phyloP scores from a whole-genome alignment of 2,113 vertebrate genomes.

The Crotalus tigris region DNA sequence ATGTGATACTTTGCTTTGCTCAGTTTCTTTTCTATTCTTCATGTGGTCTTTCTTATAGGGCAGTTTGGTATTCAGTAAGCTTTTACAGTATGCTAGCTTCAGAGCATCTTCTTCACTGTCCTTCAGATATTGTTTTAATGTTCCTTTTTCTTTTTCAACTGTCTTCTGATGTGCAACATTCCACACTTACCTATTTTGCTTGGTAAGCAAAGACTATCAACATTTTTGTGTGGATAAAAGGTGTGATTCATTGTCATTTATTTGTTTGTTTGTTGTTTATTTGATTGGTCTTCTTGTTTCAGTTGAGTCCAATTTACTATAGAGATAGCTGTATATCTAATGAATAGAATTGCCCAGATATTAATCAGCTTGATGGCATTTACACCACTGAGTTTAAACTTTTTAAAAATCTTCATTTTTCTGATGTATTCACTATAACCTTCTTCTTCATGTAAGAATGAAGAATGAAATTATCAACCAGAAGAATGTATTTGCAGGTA shows the following conservation, averaged over 20 bases:
- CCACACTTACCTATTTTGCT: not conserved
- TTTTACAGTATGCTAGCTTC: not conserved
- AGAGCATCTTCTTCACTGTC: not conserved
- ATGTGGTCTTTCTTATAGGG: not conserved
- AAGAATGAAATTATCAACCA: not conserved
- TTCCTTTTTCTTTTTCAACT: not conserved
- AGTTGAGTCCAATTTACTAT: not conserved
- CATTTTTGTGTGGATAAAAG: not conserved
- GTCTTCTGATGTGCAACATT: not conserved
- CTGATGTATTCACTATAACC: not conserved
- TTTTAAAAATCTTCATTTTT: not conserved
- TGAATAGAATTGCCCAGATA: not conserved
- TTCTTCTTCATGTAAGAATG: not conserved
- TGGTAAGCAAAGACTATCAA: not conserved
- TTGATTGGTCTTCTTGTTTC: not conserved
- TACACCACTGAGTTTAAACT: not conserved
- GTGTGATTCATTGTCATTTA: not conserved
- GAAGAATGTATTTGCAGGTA: not conserved
- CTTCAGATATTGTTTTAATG: not conserved
- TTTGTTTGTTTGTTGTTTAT: not conserved
- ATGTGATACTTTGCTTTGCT: not conserved
- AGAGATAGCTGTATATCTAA: not conserved
- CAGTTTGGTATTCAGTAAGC: not conserved
- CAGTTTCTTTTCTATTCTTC: not conserved
- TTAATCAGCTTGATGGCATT: not conserved